Evolutionary conservation across 2,888 invertebrate genomes (phyloP).

Genomic region (Seira sanloemensis): DNA sequence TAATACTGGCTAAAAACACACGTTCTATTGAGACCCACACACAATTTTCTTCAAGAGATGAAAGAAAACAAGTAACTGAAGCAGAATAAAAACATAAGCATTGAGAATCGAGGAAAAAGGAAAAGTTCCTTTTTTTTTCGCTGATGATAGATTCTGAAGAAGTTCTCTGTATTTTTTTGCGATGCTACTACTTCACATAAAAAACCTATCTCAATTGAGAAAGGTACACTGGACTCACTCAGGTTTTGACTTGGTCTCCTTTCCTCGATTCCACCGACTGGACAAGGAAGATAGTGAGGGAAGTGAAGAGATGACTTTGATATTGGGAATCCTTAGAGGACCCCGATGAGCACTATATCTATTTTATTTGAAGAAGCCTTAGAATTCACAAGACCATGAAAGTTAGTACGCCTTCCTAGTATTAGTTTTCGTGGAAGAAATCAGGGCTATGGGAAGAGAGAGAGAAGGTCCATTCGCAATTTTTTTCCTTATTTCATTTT

Average conservation of each 20-base stretch:
- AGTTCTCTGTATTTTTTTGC: constrained; percentile 25
- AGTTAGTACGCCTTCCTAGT: constrained; percentile 24
- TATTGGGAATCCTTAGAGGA: constrained; percentile 47
- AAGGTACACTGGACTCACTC: constrained; percentile 20
- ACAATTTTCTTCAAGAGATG: constrained; percentile 34
- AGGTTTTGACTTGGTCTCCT: background rate
- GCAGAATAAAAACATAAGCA: constrained; percentile 58
- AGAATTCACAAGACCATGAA: constrained; percentile 54
- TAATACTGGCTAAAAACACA: no score
- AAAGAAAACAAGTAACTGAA: constrained; percentile 45
- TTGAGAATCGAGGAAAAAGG: no score
- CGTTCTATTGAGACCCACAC: no score
- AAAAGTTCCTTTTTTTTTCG: constrained; percentile 34
- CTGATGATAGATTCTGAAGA: constrained; percentile 39
- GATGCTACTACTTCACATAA: background rate
- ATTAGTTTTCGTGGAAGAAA: no score
- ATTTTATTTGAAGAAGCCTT: constrained; percentile 36
- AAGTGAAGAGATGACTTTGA: constrained; percentile 16
- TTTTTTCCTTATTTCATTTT: constrained; percentile 9
- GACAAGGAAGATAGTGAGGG: constrained; percentile 33
- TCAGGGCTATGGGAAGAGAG: no score
- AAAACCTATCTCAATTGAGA: background rate
- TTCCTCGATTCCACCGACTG: no score
- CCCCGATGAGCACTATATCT: no score
- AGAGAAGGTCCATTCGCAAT: constrained; percentile 11